Base-by-base conservation (phyloP, 2,797 vertebrate species). In the Sorex maritimensis region DNA sequence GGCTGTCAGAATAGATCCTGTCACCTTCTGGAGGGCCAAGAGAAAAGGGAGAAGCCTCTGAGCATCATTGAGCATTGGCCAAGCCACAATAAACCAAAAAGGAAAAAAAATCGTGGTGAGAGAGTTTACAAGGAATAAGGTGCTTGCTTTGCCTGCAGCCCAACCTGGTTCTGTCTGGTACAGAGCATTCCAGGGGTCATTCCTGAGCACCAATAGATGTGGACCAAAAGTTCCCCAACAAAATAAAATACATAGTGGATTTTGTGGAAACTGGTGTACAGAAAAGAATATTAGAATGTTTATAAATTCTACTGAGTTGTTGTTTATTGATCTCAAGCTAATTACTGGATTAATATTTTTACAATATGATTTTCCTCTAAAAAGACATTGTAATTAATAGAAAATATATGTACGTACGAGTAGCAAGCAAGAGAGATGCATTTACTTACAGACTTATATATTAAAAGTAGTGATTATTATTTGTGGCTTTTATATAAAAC, bases 261-360 rank as follows among this genome's bases (percentile, higher is more conserved):
- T 94, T 93, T 89, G 71, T 44, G 23, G 77, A 92, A 88, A 81
- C 30, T 15, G 83, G 12, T 83, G 1, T 80, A 68, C 46, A 83
- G 46, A 94, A 81, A 81, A 63, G 14, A 87, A 74, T 81, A 74
- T 79, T 68, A 58, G 12, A 92, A 81, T 74, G 81, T 65, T 86
- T 73, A 88, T 46, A 63, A 74, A 83, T 89, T 61, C 5, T 77
- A 61, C 46, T 77, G 44, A 86, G 71, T 69, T 86, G 2, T 81
- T 75, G 28, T 73, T 28, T 92, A 83, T 81, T 21, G 90, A 81
- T 92, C 81, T 92, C 26, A 94, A 83, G 30, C 24, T 65, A 81
- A 88, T 91, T 91, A 88, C 17, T 30, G 52, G 41, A 85, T 92
- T 82, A 12, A 46, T 75, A 26, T 75, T 96, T 90, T 92, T 61